Evolutionary conservation across 2,797 vertebrate species (phyloP), one percentile per base, ranked within the genome.

Genomic region (Helicolenus hilgendorfi): DNA sequence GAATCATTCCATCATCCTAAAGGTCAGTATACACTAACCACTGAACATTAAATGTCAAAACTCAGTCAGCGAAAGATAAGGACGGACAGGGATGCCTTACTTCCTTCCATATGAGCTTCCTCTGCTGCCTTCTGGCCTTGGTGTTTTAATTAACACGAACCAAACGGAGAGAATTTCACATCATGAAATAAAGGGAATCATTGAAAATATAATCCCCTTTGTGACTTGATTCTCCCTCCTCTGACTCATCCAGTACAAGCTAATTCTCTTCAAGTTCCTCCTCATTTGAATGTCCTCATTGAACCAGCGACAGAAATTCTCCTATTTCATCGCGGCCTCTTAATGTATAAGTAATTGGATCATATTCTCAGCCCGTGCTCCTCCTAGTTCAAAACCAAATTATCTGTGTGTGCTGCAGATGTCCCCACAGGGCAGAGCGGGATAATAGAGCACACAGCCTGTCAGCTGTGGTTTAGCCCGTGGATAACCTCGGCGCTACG

Each of bases 281-380:
- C 83, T 91, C 87, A 79, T 88, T 86, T 88, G 38, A 84, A 83
- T 79, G 72, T 89, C 85, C 77, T 90, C 80, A 72, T 62, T 77
- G 84, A 93, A 84, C 67, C 81, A 83, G 79, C 76, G 26, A 36
- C 81, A 92, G 62, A 91, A 91, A 84, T 76, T 81, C 88, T 92
- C 92, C 82, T 72, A 63, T 92, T 93, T 95, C 89, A 93, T 88
- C 53, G 74, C 31, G 81, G 87, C 75, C 93, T 91, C 88, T 77
- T 94, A 95, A 95, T 92, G 92, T 87, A 84, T 84, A 87, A 94
- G 92, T 95, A 96, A 96, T 95, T 92, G 83, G 94, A 95, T 96
- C 91, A 94, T 93, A 88, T 91, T 92, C 92, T 88, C 87, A 73
- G 87, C 65, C 88, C 60, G 65, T 84, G 92, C 92, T 92, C 81